Base-by-base conservation (phyloP, 2,888 invertebrate genomes). In the Hofmannophila pseudospretella region DNA sequence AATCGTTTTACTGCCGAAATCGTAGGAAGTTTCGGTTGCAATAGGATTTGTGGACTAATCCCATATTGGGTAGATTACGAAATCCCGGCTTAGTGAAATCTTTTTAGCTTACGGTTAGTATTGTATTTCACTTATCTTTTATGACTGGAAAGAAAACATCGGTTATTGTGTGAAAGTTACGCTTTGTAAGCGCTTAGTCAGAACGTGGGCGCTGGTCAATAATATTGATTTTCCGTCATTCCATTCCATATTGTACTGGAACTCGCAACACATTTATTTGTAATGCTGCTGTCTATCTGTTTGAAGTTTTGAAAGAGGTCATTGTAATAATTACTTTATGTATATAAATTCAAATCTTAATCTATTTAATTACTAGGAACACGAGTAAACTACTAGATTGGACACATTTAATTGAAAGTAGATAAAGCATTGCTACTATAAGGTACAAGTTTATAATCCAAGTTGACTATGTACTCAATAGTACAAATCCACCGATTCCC, bases 1-100 rank as follows among this genome's bases (percentile, higher is more conserved):
- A n/a, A 58, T 60, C 47, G 48, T 51, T 56, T 52, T 53, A 59
- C 54, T 46, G 45, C 50, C 45, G 60, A 68, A 70, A 57, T 64
- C 59, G 56, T 68, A 65, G 48, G 55, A 69, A 69, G 59, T 58
- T 59, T 36, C 47, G 49, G 51, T 49, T 43, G 47, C 47, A 53
- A 49, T 54, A 37, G 59, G 65, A 68, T 74, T 71, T 66, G 39
- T 49, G 38, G 31, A 38, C 40, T 75, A 74, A 76, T 77, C 70
- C 67, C 49, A 62, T 76, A 70, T 72, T 71, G 63, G 67, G 49
- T 64, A 56, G 62, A 64, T 71, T 63, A 70, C 59, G 47, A 59
- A 71, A 70, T 65, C 64, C 43, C 31, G 44, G 65, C 57, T 75
- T 67, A 69, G 45, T 57, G 58, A 66, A 65, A 64, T 67, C 47